Percentiles rank a stretch among this genome's conserved stretches.
Conservation (phyloP, 1,140 invertebrate species). For the Euura lappo region DNA sequence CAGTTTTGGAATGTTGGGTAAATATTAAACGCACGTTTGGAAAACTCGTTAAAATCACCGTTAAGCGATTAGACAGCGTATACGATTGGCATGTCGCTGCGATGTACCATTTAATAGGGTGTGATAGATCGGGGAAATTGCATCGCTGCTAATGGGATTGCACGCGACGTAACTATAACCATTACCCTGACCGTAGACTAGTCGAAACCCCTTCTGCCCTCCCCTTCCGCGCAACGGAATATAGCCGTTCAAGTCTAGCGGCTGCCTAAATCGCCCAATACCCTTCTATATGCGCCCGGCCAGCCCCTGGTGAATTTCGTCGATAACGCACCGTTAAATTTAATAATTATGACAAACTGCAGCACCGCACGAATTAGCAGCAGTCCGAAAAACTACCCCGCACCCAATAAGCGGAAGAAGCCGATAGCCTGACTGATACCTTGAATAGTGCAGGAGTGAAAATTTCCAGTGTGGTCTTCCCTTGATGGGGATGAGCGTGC, state of each 20-base stretch:
- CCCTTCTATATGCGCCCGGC: background rate
- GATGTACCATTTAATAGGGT: slow-evolving; percentile 60
- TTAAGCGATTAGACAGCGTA: slow-evolving; percentile 45
- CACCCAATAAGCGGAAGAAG: too few relatives aligned
- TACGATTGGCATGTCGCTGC: slow-evolving; percentile 6
- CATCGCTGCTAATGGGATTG: slow-evolving; percentile 62
- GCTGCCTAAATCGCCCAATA: background rate
- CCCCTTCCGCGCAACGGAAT: background rate
- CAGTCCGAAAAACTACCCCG: too few relatives aligned
- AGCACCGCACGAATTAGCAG: background rate
- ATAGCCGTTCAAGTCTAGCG: slow-evolving; percentile 3
- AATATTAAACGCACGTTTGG: background rate
- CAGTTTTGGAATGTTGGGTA: background rate
- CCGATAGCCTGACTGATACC: too few relatives aligned
- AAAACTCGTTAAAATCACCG: slow-evolving; percentile 47
- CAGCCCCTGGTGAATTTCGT: background rate
- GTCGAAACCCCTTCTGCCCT: background rate
- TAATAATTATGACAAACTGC: background rate
- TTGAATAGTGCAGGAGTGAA: too few relatives aligned
- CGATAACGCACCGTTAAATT: slow-evolving; percentile 1
- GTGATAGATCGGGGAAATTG: slow-evolving; percentile 63
- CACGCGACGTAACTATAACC: slow-evolving; percentile 61
- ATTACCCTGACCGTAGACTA: slow-evolving; percentile 52
- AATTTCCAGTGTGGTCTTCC: too few relatives aligned
- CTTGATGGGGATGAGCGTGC: background rate